Conservation (phyloP, 2,113 vertebrate genomes). For the Rhynchomys soricoides region DNA sequence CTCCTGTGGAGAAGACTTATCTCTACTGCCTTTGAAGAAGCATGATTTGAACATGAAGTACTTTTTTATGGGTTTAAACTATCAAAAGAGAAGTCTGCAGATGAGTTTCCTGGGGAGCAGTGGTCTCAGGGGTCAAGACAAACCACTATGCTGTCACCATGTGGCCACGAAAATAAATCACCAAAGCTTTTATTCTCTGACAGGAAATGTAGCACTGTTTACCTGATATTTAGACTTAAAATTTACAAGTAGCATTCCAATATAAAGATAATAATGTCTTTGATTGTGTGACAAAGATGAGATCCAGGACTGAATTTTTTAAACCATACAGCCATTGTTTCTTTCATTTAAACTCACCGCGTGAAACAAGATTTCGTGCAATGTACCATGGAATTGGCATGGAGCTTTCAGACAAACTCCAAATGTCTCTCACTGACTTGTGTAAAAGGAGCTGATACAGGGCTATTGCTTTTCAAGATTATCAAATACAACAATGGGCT, state of each 20-base stretch:
- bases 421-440: slow-evolving; percentile 29
- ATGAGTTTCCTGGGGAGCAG: slow-evolving; percentile 34
- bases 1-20: slow-evolving; percentile 52
- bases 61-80: slow-evolving; percentile 63
- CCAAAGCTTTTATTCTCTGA: background rate
- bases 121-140: slow-evolving; percentile 29
- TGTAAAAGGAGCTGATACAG: background rate
- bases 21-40: slow-evolving; percentile 51
- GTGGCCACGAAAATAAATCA: slow-evolving; percentile 17
- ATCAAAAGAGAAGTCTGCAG: slow-evolving; percentile 59
- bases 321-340: background rate
- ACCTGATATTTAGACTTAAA: slow-evolving; percentile 29
- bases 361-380: background rate
- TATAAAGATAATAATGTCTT: slow-evolving; percentile 14
- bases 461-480: background rate
- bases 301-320: background rate
- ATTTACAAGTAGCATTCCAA: background rate
- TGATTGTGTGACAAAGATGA: slow-evolving; percentile 25
- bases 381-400: background rate
- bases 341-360: slow-evolving; percentile 37
- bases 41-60: slow-evolving; percentile 59
- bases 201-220: background rate
- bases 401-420: background rate
- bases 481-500: background rate
- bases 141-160: background rate